Percentiles rank a stretch among this genome's conserved stretches.
These are phyloP conservation scores for Leuctra nigra DNA, from an alignment of 2,888 invertebrate species.

Conservation along the genomic window DNA sequence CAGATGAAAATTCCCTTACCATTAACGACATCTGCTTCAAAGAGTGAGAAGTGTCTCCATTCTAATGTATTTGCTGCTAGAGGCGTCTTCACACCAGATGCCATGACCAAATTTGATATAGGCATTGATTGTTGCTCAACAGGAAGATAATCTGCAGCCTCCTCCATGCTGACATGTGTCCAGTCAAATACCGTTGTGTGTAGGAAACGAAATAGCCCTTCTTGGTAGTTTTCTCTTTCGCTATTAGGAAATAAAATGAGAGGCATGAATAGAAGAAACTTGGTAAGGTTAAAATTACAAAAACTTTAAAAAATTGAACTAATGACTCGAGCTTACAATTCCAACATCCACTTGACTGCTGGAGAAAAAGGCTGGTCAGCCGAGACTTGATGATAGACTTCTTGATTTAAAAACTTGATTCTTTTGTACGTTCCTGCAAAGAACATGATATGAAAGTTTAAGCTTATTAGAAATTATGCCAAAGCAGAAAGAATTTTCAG, in stretches of 20 bases:
- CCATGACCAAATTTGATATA: slow-evolving; percentile 13
- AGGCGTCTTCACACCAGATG: slow-evolving; percentile 23
- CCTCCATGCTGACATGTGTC: slow-evolving; percentile 38
- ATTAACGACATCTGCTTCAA: slow-evolving; percentile 40
- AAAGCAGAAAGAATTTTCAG: no score
- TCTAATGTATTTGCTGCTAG: slow-evolving; percentile 31
- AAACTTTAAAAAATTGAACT: not conserved
- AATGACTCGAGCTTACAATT: slow-evolving; percentile 34
- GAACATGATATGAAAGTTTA: no score
- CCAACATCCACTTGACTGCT: slow-evolving; percentile 36
- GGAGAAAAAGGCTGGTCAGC: slow-evolving; percentile 26
- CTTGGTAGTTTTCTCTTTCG: slow-evolving; percentile 35
- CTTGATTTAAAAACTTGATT: slow-evolving; percentile 25
- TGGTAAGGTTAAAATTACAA: no score
- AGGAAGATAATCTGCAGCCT: slow-evolving; percentile 47
- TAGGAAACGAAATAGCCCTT: slow-evolving; percentile 42
- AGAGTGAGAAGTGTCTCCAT: slow-evolving; percentile 43
- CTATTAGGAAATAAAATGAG: slow-evolving; percentile 29
- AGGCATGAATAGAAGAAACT: no score
- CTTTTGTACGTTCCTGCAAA: slow-evolving; percentile 22
- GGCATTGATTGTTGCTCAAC: slow-evolving; percentile 47
- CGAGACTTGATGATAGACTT: slow-evolving; percentile 17
- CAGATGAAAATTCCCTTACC: slow-evolving; percentile 31
- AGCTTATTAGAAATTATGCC: no score
- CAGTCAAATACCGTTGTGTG: slow-evolving; percentile 35